A percentile compares a stretch with the other conserved stretches of the same genome.
phyloP scores from a whole-genome alignment of 1,140 invertebrate genomes.

The Stegodyphus dumicola region DNA sequence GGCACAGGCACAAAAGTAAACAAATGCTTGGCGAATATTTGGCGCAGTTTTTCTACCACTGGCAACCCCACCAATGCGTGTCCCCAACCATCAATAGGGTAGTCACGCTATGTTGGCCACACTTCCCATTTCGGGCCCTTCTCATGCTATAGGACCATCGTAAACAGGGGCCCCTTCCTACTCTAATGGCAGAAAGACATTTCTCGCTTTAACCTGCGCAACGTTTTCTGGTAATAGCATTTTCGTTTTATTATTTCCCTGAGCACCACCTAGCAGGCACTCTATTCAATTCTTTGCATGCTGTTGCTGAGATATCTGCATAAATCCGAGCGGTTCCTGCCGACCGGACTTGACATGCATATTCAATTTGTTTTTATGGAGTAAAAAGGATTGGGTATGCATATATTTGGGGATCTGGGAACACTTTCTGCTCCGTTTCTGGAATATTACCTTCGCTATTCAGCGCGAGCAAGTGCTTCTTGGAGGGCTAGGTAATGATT shows the following conservation, averaged over 20 bases:
- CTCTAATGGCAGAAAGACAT: constrained; percentile 33
- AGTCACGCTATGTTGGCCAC: constrained; percentile 52
- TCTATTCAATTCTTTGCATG: background rate
- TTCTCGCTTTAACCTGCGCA: constrained; percentile 8
- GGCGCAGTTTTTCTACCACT: background rate
- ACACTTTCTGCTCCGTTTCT: background rate
- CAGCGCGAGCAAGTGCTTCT: background rate
- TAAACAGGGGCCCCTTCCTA: constrained; percentile 33
- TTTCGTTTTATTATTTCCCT: constrained; percentile 27
- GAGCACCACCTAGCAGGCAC: background rate
- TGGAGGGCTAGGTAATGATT: background rate
- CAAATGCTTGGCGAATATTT: background rate
- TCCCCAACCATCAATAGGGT: constrained; percentile 36
- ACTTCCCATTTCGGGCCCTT: constrained; percentile 47
- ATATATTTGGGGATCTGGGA: background rate
- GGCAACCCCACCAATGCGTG: constrained; percentile 40
- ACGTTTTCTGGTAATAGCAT: background rate
- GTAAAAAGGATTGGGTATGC: background rate
- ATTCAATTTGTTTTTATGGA: background rate
- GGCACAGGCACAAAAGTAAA: too few species aligned
- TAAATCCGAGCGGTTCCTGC: background rate
- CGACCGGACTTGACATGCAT: background rate
- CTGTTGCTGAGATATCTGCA: background rate
- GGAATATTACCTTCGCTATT: too few species aligned
- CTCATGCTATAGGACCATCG: constrained; percentile 26